Base-by-base conservation (phyloP, 2,113 vertebrate genomes). In the Anseranas semipalmata region DNA sequence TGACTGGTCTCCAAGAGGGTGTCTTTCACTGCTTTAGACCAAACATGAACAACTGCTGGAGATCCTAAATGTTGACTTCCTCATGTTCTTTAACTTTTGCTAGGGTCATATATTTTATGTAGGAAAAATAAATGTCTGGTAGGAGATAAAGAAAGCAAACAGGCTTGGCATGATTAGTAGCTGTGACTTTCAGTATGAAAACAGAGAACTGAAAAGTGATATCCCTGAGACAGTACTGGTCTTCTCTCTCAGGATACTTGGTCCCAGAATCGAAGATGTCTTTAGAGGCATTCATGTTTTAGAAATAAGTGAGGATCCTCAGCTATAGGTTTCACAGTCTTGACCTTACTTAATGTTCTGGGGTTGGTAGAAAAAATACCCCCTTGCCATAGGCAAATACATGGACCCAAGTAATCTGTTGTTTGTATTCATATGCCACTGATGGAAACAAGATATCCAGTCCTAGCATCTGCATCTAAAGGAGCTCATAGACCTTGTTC, bases 1-100 rank as follows among this genome's bases (percentile, higher is more conserved):
- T 59, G 13, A 15, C 14, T 72, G 1, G 12, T 66, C 32, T 9
- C 28, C 46, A 18, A 52, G 4, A 46, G 9, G 0, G 1, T 62
- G n/a, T 55, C 18, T 74, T 81, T 48, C 46, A 41, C n/a, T 71
- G 5, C 32, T 78, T 74, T 48, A 10, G 25, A 91, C 15, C 50
- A 75, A 74, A 46, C 8, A 58, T 20, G n/a, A 59, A 56, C 66
- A 82, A 25, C 37, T 79, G 17, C 10, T 68, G 20, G 46, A 63
- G 7, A n/a, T 59, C 20, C 25, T 59, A 83, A 90, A 77, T 76
- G 53, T 27, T 78, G 43, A 62, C 45, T 88, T 93, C 25, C 12
- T 77, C 13, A 8, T 5, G 11, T 77, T 33, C 39, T 73, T 73
- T 77, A 39, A 55, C 6, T 80, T 90, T 45, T 74, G 14, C 66